These are phyloP conservation scores for Perca schrenkii DNA, from an alignment of 2,113 vertebrate species.

Conservation along the genomic window DNA sequence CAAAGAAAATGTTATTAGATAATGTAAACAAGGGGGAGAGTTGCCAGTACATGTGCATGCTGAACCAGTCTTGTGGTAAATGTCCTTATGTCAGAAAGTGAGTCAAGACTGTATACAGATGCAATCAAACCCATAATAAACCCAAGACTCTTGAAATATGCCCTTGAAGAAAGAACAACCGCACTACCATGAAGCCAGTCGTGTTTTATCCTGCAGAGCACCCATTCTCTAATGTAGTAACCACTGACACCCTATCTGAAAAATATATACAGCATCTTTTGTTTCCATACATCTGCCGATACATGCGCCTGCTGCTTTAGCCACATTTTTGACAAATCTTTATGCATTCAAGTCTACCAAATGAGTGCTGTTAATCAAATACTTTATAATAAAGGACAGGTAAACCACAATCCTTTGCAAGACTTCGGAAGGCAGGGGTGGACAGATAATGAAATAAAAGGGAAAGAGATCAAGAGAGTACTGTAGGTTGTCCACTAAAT, in stretches of 20 bases:
- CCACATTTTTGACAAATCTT: neutral
- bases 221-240: constrained; percentile 2
- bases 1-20: neutral
- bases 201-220: neutral
- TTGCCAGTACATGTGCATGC: neutral
- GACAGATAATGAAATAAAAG: constrained; percentile 32
- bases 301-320: neutral
- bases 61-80: neutral
- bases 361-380: constrained; percentile 9
- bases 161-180: neutral
- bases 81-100: neutral
- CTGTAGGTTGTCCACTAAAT: constrained; percentile 40
- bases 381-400: constrained; percentile 10
- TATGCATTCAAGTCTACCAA: constrained; percentile 22
- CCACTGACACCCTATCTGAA: neutral
- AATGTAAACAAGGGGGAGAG: neutral
- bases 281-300: neutral
- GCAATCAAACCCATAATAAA: neutral
- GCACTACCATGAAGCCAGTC: neutral
- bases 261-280: neutral
- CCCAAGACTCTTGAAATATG: neutral
- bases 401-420: constrained; percentile 15
- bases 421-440: neutral
- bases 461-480: constrained; percentile 11
- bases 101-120: neutral